Conservation (phyloP, 2,888 invertebrate genomes). For the Pilophorus perplexus region DNA sequence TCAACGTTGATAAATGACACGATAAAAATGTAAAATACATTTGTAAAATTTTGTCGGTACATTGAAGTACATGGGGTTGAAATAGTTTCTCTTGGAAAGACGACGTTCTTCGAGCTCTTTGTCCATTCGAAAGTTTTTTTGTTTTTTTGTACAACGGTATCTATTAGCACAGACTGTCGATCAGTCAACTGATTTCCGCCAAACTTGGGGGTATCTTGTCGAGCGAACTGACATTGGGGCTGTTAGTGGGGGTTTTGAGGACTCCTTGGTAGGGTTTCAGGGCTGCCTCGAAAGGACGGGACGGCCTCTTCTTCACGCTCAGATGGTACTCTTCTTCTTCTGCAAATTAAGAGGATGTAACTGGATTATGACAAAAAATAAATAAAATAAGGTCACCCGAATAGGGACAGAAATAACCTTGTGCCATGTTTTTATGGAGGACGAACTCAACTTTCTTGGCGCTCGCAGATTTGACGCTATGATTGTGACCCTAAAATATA, state of each 20-base stretch:
- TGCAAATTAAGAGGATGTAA: conserved; percentile 24
- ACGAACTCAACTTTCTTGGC: conserved; percentile 59
- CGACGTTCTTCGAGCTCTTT: no score
- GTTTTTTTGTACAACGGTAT: no score
- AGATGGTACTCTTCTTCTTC: conserved; percentile 62
- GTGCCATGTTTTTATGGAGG: conserved; percentile 46
- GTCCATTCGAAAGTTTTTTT: no score
- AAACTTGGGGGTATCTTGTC: conserved; percentile 52
- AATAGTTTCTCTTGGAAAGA: no score
- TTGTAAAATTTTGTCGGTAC: no score
- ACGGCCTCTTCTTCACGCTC: conserved; percentile 68
- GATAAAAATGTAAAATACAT: no score
- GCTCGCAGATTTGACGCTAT: conserved; percentile 44
- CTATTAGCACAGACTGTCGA: no score
- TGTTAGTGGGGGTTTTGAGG: conserved; percentile 64
- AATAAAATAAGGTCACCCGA: background rate
- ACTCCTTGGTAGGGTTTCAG: conserved; percentile 68
- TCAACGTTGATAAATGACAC: no score
- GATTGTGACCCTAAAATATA: conserved; percentile 29
- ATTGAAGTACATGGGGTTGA: no score
- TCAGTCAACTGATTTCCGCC: conserved; percentile 36
- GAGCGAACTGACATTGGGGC: conserved; percentile 75
- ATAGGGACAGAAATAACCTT: conserved; percentile 54
- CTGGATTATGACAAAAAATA: background rate
- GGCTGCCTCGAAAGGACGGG: conserved; percentile 70